A percentile compares a stretch with the other conserved stretches of the same genome.
These are phyloP conservation scores for Bombus haemorrhoidalis DNA, from an alignment of 1,140 invertebrate species.

Conservation along the genomic window DNA sequence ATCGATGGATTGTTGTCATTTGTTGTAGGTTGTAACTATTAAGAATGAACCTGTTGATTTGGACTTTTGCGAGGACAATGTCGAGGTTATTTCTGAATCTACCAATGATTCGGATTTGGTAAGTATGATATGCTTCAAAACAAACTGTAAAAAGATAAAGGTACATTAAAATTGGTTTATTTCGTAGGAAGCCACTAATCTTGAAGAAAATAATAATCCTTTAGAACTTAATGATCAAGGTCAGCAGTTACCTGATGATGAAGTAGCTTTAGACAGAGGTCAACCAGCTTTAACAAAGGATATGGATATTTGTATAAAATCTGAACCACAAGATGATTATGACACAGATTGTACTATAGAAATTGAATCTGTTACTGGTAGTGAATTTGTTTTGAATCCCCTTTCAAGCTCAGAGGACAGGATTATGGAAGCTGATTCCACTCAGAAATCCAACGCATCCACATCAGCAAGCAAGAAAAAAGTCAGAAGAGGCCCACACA, in stretches of 20 bases:
- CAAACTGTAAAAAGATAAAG: background rate
- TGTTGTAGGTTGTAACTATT: conserved; percentile 65
- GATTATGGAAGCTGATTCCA: conserved; percentile 77
- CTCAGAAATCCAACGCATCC: conserved; percentile 66
- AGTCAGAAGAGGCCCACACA: conserved; percentile 69
- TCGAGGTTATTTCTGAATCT: conserved; percentile 61
- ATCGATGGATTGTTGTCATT: background rate
- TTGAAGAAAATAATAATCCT: background rate
- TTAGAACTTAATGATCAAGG: background rate
- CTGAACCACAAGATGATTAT: conserved; percentile 66
- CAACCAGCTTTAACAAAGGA: conserved; percentile 23
- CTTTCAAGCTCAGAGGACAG: conserved; percentile 62
- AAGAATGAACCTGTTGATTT: conserved; percentile 77
- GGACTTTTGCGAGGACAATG: conserved; percentile 65
- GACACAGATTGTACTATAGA: conserved; percentile 71
- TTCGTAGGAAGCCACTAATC: background rate
- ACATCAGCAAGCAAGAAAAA: conserved; percentile 56
- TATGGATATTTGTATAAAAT: conserved; percentile 28
- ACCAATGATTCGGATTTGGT: conserved; percentile 61
- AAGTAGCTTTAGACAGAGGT: background rate
- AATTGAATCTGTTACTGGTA: conserved; percentile 66
- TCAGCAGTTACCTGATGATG: conserved; percentile 35
- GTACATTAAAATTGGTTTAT: background rate
- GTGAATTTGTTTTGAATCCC: conserved; percentile 73
- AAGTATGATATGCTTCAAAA: conserved; percentile 38